Base-by-base conservation (phyloP, 2,113 vertebrate genomes). In the Lathamus discolor region DNA sequence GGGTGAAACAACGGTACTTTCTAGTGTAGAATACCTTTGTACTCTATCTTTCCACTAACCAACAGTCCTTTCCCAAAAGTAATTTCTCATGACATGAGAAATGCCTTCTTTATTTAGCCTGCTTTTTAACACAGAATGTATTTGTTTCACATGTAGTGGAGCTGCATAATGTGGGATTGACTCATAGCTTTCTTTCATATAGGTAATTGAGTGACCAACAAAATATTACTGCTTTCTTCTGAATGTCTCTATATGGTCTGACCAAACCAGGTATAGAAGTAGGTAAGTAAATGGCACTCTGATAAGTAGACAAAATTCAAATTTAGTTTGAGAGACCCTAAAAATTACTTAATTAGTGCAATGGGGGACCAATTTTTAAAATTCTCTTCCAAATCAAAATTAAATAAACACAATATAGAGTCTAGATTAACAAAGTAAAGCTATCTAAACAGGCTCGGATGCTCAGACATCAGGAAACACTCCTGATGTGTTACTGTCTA, bases 361-460 rank as follows among this genome's bases (percentile, higher is more conserved):
- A 66, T 11, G 11, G 4, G 3, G 7, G 6, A 18, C 8, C 3
- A 9, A 6, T 41, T 41, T 81, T 63, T 13, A 2, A 1, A 59
- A 20, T 73, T 91, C 84, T 46, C 9, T 15, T 64, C 13, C 18
- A 70, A 61, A 59, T 63, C 6, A 35, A 22, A 68, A 74, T 74
- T 24, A 81, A 46, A 48, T 11, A 43, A 89, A 69, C 7, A 29
- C 9, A 27, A 57, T 41, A 24, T 0, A 57, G 9, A 51, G 29
- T n/a, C 23, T 82, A 24, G 9, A 41, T 62, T 70, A 75, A 33
- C 10, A 73, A 89, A 70, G 18, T 0, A 68, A 35, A 87, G 17
- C 5, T 49, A 5, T 70, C 22, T 66, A 25, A 91, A 84, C 35
- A 63, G 49, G 12, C 14, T 41, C 7, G 6, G 17, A 27, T 67